A percentile compares a stretch with the other conserved stretches of the same genome.
Evolutionary conservation across 2,797 vertebrate species (phyloP).

Genomic region (Mionectes olivaceus): DNA sequence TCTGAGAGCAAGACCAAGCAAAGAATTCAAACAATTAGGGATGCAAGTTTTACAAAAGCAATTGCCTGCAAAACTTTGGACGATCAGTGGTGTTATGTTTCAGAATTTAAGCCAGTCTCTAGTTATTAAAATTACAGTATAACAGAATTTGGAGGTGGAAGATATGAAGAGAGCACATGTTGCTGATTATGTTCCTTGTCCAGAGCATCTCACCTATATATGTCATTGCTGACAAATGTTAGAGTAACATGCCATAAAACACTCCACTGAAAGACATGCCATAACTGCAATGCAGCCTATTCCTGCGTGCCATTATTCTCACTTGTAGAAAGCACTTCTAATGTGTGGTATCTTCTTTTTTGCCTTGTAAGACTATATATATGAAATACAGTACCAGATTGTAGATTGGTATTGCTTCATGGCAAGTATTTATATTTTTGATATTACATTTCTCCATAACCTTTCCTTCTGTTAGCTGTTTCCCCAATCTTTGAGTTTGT

Average conservation of each 20-base stretch:
- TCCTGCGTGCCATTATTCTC: neutral
- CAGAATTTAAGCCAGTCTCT: neutral
- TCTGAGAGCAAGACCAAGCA: neutral
- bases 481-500: neutral
- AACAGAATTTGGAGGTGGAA: neutral
- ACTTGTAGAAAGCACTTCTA: neutral
- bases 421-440: neutral
- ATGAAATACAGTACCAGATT: neutral
- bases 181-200: neutral
- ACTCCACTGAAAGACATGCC: neutral
- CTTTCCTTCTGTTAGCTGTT: neutral
- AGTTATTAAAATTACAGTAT: neutral
- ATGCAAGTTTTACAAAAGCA: neutral
- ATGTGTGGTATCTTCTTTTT: neutral
- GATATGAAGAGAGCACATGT: neutral
- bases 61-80: neutral
- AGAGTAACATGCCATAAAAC: neutral
- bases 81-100: neutral
- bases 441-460: neutral
- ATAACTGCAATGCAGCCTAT: neutral
- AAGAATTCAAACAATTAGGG: neutral
- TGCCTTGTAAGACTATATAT: neutral
- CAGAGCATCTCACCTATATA: neutral
- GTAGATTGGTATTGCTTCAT: neutral
- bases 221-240: neutral